Evolutionary conservation across 2,113 vertebrate species (phyloP).

Genomic region (Pseudolaguvia tuberculata): DNA sequence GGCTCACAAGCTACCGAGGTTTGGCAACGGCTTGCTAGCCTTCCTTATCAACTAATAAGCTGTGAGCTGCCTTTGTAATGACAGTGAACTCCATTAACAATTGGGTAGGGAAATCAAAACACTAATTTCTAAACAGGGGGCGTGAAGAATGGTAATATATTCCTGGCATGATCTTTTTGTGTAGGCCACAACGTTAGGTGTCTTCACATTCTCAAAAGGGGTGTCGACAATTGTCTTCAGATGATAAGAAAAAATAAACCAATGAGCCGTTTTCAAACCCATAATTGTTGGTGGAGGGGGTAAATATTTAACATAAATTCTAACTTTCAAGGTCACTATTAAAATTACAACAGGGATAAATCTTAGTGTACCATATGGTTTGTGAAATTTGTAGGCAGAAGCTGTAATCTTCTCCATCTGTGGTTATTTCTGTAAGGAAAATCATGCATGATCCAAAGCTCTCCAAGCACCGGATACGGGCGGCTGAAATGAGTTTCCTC

Average conservation of each 20-base stretch:
- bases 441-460: neutral
- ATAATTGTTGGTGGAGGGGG: too few species aligned
- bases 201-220: neutral
- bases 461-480: too few species aligned
- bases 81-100: neutral
- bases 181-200: neutral
- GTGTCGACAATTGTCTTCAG: neutral
- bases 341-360: neutral
- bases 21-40: conserved; percentile 4
- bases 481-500: too few species aligned
- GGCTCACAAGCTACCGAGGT: neutral
- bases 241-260: neutral
- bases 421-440: neutral
- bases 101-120: conserved; percentile 10
- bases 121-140: conserved; percentile 1
- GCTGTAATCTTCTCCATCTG: too few species aligned
- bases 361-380: too few species aligned
- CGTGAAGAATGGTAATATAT: neutral
- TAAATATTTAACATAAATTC: too few species aligned
- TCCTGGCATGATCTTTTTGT: neutral
- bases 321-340: neutral
- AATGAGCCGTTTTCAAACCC: too few species aligned
- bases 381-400: neutral
- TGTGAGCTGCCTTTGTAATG: conserved; percentile 1
- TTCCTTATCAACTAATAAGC: conserved; percentile 7